phyloP scores from a whole-genome alignment of 2,888 invertebrate genomes.

The Hecatera dysodea region DNA sequence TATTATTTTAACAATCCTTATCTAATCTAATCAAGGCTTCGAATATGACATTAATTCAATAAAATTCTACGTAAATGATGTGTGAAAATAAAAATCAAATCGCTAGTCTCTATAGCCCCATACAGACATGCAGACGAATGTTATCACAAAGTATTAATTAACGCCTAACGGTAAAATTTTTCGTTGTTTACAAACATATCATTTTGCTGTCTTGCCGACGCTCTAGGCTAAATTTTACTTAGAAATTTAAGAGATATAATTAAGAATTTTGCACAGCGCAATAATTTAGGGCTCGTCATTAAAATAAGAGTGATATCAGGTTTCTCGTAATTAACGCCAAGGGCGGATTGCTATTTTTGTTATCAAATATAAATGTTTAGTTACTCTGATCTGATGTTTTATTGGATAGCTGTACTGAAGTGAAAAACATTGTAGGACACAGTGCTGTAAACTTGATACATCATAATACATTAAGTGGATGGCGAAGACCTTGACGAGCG shows the following conservation, averaged over 20 bases:
- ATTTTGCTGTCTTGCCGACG: constrained; percentile 86
- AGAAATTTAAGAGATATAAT: constrained; percentile 91
- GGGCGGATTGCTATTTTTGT: constrained; percentile 85
- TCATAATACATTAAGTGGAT: constrained; percentile 70
- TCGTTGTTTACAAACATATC: constrained; percentile 89
- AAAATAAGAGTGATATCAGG: constrained; percentile 88
- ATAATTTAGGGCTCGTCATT: constrained; percentile 87
- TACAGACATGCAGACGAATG: constrained; percentile 58
- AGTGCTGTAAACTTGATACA: constrained; percentile 67
- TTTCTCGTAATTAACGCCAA: constrained; percentile 89
- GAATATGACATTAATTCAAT: not conserved
- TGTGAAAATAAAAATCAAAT: constrained; percentile 15
- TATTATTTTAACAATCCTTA: not conserved
- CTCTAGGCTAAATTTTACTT: constrained; percentile 89
- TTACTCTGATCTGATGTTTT: constrained; percentile 46
- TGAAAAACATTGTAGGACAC: constrained; percentile 39
- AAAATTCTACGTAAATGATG: not conserved
- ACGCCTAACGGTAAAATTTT: constrained; percentile 85
- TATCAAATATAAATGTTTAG: constrained; percentile 77
- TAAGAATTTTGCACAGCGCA: constrained; percentile 89
- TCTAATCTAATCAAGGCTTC: not conserved
- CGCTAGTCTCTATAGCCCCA: constrained; percentile 12
- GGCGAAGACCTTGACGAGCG: constrained; percentile 84
- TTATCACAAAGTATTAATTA: constrained; percentile 83
- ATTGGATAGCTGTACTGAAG: constrained; percentile 25